These are phyloP conservation scores for Crenichthys baileyi DNA, from an alignment of 2,797 vertebrate species.

Conservation along the genomic window DNA sequence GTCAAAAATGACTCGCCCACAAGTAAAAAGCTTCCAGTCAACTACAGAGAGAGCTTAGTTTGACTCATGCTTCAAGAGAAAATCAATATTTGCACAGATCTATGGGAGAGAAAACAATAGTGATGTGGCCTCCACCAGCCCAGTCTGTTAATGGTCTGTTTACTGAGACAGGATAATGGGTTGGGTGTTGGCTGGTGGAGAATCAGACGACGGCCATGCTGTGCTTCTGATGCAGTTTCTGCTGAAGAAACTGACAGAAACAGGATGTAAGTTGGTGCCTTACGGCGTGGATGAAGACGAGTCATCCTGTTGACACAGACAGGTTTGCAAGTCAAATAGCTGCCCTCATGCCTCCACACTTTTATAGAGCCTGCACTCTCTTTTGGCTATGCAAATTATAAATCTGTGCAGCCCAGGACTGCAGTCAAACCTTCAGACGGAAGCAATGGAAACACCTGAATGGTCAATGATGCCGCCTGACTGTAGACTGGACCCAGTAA, in stretches of 20 bases:
- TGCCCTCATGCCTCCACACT: constrained; percentile 51
- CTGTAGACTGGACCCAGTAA: constrained; percentile 39
- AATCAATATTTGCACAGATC: constrained; percentile 83
- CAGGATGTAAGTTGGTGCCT: constrained; percentile 35
- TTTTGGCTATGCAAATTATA: constrained; percentile 79
- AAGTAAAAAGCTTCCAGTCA: constrained; percentile 71
- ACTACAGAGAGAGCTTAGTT: constrained; percentile 70
- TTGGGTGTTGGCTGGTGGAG: constrained; percentile 70
- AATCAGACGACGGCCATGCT: constrained; percentile 55
- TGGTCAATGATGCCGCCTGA: constrained; percentile 46
- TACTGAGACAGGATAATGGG: constrained; percentile 78
- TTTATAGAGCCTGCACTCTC: constrained; percentile 49
- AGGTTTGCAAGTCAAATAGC: constrained; percentile 81
- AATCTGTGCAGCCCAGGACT: constrained; percentile 52
- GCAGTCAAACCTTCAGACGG: constrained; percentile 43
- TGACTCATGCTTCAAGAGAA: constrained; percentile 76
- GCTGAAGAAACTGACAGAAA: constrained; percentile 45
- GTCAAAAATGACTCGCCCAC: constrained; percentile 66
- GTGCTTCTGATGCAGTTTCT: constrained; percentile 64
- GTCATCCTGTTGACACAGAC: constrained; percentile 59
- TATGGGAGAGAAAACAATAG: constrained; percentile 78
- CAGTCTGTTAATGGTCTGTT: constrained; percentile 81
- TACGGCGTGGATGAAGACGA: constrained; percentile 46
- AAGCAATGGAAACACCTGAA: constrained; percentile 59
- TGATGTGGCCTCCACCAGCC: constrained; percentile 73